A percentile compares a stretch with the other conserved stretches of the same genome.
phyloP scores from a whole-genome alignment of 2,113 vertebrate genomes.

The Corvus hawaiiensis region DNA sequence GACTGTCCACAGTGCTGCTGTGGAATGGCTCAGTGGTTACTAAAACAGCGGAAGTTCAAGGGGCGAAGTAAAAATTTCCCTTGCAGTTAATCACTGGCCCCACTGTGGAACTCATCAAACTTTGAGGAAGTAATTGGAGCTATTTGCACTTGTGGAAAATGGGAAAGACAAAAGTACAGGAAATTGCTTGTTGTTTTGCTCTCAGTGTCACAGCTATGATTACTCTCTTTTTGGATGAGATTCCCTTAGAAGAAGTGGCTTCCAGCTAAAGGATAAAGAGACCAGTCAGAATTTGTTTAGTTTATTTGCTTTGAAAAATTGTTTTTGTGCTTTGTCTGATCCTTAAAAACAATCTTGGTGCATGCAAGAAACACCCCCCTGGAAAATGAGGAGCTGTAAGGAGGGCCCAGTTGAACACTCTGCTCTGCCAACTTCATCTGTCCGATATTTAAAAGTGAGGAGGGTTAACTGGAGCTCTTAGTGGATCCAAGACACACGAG shows the following conservation, averaged over 20 bases:
- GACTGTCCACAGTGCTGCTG: not conserved
- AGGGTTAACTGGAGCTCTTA: not conserved
- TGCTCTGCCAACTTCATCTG: not conserved
- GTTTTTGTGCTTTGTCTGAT: not conserved
- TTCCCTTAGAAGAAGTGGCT: constrained; percentile 32
- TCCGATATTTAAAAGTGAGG: not conserved
- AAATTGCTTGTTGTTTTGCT: constrained; percentile 45
- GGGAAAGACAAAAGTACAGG: constrained; percentile 34
- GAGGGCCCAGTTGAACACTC: not conserved
- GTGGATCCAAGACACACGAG: not conserved
- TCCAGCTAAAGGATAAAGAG: constrained; percentile 33
- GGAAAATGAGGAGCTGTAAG: not conserved
- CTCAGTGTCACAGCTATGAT: not conserved
- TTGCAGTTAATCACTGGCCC: constrained; percentile 3
- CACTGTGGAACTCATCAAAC: not conserved
- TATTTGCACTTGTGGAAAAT: constrained; percentile 43
- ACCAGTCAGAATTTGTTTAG: not conserved
- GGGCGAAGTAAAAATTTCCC: not conserved
- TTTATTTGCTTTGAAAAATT: constrained; percentile 14
- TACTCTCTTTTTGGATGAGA: constrained; percentile 24
- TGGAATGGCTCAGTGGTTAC: not conserved
- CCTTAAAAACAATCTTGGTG: not conserved
- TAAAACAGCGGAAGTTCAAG: not conserved
- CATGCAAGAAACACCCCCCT: not conserved
- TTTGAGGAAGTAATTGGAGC: constrained; percentile 42